Base-by-base conservation (phyloP, 2,797 vertebrate genomes). In the Monodelphis domestica region DNA sequence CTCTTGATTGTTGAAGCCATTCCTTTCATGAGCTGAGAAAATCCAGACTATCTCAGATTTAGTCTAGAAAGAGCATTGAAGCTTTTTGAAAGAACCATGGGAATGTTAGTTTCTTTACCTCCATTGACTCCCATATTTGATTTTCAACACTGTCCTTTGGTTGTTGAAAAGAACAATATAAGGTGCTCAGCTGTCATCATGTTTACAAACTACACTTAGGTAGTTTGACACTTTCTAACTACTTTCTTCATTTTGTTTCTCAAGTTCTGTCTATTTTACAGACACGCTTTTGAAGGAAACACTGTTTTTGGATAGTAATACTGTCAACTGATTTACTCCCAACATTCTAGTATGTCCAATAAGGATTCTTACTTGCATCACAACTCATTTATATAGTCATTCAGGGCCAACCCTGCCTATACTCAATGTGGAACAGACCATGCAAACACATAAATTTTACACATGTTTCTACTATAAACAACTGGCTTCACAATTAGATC, bases 391-490 rank as follows among this genome's bases (percentile, higher is more conserved):
- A 91, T 95, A 87, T 95, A 94, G 94, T 95, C 93, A 95, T 93
- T 89, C 78, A 70, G n/a, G 88, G 94, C 95, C 96, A 95, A 95
- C 30, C 30, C 24, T 97, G 63, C 63, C 96, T 97, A 91, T 28
- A 91, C 70, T 94, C 93, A 95, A 63, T 90, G 92, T 51, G 63
- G 56, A 97, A 59, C 4, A 97, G 94, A 97, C 94, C 94, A 97
- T 97, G 97, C 97, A 98, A 98, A 97, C 93, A 97, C 87, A 97
- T 98, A 97, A 98, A 98, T 88, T 95, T 90, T 97, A 94, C 95
- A 96, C 96, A 95, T 97, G 97, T 98, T 97, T 97, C 96, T 97
- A 95, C 96, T 98, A 95, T 95, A 97, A 98, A 96, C 94, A 98
- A 98, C 91, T 95, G 94, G 90, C 87, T 97, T 97, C n/a, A 26